A percentile compares a stretch with the other conserved stretches of the same genome.
These are phyloP conservation scores for Cephalotes varians DNA, from an alignment of 2,888 invertebrate genomes.

Conservation along the genomic window DNA sequence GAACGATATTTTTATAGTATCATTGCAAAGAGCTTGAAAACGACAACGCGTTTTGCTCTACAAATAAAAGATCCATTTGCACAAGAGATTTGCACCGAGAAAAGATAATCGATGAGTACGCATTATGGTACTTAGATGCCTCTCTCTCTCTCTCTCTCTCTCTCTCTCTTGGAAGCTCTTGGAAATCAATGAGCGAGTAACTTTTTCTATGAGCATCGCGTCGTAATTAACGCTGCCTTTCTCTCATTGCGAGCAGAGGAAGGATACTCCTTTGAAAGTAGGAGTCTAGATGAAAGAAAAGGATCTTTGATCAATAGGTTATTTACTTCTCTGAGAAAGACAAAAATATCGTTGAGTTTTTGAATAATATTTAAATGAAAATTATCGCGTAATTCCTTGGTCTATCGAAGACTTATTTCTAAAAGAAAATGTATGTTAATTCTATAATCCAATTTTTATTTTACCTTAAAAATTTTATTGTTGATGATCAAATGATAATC, in stretches of 20 bases:
- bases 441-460: neutral
- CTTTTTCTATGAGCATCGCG: conserved; percentile 4
- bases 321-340: neutral
- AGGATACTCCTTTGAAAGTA: too few species aligned
- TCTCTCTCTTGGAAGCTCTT: neutral
- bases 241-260: neutral
- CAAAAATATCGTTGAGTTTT: neutral
- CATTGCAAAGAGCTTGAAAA: neutral
- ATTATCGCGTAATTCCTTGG: conserved; percentile 6
- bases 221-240: conserved; percentile 25
- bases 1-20: neutral
- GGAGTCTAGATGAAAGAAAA: neutral
- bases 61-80: conserved; percentile 14
- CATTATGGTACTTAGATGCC: conserved; percentile 24
- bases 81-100: neutral
- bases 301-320: neutral
- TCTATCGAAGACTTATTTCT: neutral
- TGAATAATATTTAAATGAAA: neutral
- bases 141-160: neutral
- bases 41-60: neutral
- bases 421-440: neutral
- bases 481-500: too few species aligned
- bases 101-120: conserved; percentile 8
- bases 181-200: neutral
- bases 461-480: neutral